Evolutionary conservation across 2,888 invertebrate genomes (phyloP).

Genomic region (Piscicola geometra): DNA sequence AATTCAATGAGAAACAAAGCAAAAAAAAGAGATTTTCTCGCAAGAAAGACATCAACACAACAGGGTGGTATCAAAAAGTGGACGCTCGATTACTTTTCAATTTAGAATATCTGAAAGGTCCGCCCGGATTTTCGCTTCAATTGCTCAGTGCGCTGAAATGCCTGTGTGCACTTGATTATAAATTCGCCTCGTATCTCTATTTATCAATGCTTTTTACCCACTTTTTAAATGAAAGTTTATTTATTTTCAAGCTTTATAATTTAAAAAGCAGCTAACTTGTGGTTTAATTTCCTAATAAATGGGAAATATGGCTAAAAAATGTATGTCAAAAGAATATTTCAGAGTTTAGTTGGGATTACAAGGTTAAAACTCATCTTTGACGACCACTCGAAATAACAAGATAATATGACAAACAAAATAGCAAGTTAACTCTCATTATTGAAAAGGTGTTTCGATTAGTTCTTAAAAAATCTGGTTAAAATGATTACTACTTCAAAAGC

Average conservation of each 20-base stretch:
- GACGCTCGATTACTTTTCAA: conserved; percentile 36
- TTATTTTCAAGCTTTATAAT: neutral
- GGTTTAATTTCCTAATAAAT: too few species aligned
- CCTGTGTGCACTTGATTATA: neutral
- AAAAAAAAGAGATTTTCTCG: neutral
- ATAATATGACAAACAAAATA: too few species aligned
- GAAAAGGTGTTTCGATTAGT: too few species aligned
- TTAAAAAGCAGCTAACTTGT: too few species aligned
- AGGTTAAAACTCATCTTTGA: too few species aligned
- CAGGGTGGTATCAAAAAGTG: conserved; percentile 24
- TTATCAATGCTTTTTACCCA: neutral
- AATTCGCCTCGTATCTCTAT: neutral
- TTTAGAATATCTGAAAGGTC: conserved; percentile 31
- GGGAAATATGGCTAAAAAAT: too few species aligned
- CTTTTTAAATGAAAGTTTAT: neutral
- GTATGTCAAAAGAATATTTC: too few species aligned
- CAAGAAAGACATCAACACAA: neutral
- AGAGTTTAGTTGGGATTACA: too few species aligned
- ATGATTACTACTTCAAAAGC: too few species aligned
- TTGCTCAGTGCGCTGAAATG: conserved; percentile 1
- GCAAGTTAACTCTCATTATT: too few species aligned
- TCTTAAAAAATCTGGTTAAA: too few species aligned
- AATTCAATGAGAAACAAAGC: neutral
- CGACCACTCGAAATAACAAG: too few species aligned
- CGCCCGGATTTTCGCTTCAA: conserved; percentile 8